Conservation (phyloP, 2,888 invertebrate genomes). For the Drosophila suboccidentalis region DNA sequence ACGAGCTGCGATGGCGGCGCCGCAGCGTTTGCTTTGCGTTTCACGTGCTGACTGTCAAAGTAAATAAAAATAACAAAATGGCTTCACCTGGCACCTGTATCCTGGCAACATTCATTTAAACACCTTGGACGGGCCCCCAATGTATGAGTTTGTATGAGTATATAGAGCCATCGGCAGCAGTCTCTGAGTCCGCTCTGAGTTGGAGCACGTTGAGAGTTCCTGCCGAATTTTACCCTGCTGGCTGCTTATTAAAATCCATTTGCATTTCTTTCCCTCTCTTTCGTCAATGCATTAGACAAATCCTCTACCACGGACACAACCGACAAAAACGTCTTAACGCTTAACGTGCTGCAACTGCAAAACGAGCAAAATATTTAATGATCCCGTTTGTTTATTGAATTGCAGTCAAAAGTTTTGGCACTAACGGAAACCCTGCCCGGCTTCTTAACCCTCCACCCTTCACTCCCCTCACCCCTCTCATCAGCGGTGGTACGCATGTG, state of each 20-base stretch:
- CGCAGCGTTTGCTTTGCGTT: constrained; percentile 67
- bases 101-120: constrained; percentile 84
- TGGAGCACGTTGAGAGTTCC: constrained; percentile 35
- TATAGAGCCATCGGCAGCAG: constrained; percentile 32
- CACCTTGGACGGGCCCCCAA: constrained; percentile 63
- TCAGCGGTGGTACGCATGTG: constrained; percentile 51
- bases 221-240: constrained; percentile 60
- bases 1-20: constrained; percentile 42
- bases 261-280: constrained; percentile 28
- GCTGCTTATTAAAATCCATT: constrained; percentile 65
- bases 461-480: neutral
- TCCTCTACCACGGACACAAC: constrained; percentile 30
- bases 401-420: constrained; percentile 79
- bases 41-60: constrained; percentile 81
- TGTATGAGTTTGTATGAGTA: neutral
- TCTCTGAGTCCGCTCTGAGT: too few species aligned
- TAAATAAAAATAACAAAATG: constrained; percentile 85
- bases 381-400: constrained; percentile 81
- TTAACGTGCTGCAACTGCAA: constrained; percentile 38
- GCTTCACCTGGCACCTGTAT: constrained; percentile 82
- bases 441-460: constrained; percentile 12
- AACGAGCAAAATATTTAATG: constrained; percentile 74
- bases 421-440: constrained; percentile 69
- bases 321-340: constrained; percentile 19
- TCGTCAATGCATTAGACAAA: constrained; percentile 50